Percentiles rank a stretch among this genome's conserved stretches.
These are phyloP conservation scores for Zaprionus vittiger DNA, from an alignment of 1,140 invertebrate species.

Conservation along the genomic window DNA sequence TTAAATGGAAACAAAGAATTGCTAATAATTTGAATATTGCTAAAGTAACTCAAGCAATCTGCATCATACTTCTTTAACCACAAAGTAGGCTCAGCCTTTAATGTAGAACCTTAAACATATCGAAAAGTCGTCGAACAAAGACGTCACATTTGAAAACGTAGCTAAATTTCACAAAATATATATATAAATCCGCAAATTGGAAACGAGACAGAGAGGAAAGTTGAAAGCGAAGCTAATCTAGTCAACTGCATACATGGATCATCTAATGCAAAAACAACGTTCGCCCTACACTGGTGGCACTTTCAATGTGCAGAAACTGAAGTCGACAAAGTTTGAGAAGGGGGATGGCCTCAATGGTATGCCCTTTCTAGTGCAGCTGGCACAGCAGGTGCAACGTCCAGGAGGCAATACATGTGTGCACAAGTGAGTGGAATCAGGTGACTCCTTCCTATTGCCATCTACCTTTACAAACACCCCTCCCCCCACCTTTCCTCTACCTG, in stretches of 20 bases:
- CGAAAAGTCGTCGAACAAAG: slow-evolving; percentile 18
- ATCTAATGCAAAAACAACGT: slow-evolving; percentile 61
- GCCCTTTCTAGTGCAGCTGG: slow-evolving; percentile 46
- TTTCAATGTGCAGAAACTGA: slow-evolving; percentile 50
- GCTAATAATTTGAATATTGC: too few species aligned
- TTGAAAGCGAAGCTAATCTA: background rate
- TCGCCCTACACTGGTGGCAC: slow-evolving; percentile 52
- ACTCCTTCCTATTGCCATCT: background rate
- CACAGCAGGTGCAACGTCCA: slow-evolving; percentile 40
- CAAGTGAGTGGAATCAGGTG: slow-evolving; percentile 25
- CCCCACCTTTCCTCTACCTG: too few species aligned
- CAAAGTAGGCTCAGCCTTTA: slow-evolving; percentile 18
- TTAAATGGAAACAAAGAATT: too few species aligned
- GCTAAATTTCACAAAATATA: slow-evolving; percentile 47
- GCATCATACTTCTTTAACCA: background rate
- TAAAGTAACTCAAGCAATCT: too few species aligned
- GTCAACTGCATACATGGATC: background rate
- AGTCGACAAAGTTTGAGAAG: slow-evolving; percentile 2
- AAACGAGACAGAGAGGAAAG: background rate
- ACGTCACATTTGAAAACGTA: slow-evolving; percentile 28
- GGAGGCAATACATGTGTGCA: background rate
- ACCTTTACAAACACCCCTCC: too few species aligned
- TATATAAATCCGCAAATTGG: slow-evolving; percentile 3
- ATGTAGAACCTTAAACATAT: background rate
- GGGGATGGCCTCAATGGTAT: slow-evolving; percentile 46